Evolutionary conservation across 2,113 vertebrate genomes (phyloP).

Genomic region (Tringa solitaria): DNA sequence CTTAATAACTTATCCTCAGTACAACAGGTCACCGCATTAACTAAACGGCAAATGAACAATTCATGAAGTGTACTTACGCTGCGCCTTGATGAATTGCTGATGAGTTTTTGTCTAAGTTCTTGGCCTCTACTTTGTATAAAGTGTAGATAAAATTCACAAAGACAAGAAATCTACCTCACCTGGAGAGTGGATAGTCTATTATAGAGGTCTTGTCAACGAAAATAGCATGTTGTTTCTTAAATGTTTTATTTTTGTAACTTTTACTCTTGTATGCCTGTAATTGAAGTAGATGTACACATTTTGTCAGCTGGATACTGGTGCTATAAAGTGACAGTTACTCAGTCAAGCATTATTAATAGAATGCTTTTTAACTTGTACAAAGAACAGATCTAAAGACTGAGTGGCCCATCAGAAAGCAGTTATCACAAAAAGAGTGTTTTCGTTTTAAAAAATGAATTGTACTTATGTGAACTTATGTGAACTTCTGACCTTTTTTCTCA

Average conservation of each 20-base stretch:
- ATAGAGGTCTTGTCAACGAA: neutral
- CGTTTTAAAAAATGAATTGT: neutral
- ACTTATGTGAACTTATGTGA: neutral
- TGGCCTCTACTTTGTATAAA: neutral
- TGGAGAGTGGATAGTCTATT: accelerated
- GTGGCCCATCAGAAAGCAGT: neutral
- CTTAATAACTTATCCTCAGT: constrained; percentile 38
- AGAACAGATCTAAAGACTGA: neutral
- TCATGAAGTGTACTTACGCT: neutral
- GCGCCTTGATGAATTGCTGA: neutral
- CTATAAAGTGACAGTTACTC: neutral
- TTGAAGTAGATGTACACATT: neutral
- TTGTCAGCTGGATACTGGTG: neutral
- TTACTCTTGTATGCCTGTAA: neutral
- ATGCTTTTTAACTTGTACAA: neutral
- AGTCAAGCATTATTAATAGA: neutral
- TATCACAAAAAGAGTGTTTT: neutral
- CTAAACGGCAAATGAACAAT: neutral
- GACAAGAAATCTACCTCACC: neutral
- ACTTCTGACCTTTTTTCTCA: neutral
- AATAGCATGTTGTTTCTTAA: neutral
- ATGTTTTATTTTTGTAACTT: neutral
- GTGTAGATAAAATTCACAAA: neutral
- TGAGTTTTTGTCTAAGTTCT: neutral
- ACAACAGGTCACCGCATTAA: constrained; percentile 28